Base-by-base conservation (phyloP, 2,113 vertebrate genomes). In the Zootoca vivipara region DNA sequence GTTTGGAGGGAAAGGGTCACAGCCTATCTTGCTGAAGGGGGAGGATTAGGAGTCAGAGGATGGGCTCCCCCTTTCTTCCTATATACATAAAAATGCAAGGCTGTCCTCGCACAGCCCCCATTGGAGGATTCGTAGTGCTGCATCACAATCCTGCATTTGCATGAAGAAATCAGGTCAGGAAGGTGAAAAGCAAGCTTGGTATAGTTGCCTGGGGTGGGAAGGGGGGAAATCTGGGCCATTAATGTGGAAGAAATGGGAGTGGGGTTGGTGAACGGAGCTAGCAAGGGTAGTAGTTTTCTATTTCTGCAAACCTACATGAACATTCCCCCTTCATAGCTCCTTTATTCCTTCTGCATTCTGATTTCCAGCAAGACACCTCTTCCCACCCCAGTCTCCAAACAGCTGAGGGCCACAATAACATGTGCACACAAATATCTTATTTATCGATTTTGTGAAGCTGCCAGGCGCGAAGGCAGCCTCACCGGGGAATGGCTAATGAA, bases 381-480 rank as follows among this genome's bases (percentile, higher is more conserved):
- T 56, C n/a, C 69, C 20, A 85, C n/a, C 22, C 69, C 70, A 26
- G 13, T 26, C 9, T 74, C n/a, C 35, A 62, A 42, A 56, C 12
- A 38, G 56, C 26, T 62, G 35, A 64, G 18, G 73, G 58, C 84
- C 35, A 24, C 5, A 78, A 16, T 65, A 65, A 42, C 35, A 20
- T 30, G 35, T 8, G 35, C 7, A 78, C 28, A 78, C 38, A n/a
- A 67, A 78, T 22, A 15, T 38, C 82, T 78, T 78, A 83, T 69
- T 88, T 88, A 70, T 70, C 78, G 62, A 78, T 58, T 83, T 70
- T 75, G 38, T 64, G 28, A 67, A 40, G 64, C 64, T 84, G 82
- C 0, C 67, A 78, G 65, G 72, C 77, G 65, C 10, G 69, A 88
- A 82, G 5, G 42, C n/a, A 52, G 16, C 62, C 46, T 7, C 62